phyloP scores from a whole-genome alignment of 2,797 vertebrate genomes.

The Trachurus trachurus region DNA sequence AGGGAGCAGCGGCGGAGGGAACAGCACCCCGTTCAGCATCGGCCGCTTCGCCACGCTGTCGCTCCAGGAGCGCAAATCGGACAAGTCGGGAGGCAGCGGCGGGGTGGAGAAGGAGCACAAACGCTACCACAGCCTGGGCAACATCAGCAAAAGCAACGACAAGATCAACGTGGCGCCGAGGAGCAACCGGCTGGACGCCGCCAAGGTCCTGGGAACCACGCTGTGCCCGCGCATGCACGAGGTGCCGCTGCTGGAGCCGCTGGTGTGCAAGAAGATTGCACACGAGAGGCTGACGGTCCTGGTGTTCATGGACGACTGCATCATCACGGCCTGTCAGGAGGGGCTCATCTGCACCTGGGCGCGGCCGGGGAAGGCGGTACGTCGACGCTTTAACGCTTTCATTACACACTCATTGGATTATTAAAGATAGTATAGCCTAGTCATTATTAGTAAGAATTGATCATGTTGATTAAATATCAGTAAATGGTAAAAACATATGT shows the following conservation, averaged over 20 bases:
- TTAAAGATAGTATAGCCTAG: too few relatives aligned
- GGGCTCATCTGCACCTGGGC: constrained; percentile 96
- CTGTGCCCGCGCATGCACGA: constrained; percentile 94
- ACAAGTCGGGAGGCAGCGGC: constrained; percentile 75
- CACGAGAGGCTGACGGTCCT: constrained; percentile 93
- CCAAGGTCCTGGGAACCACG: constrained; percentile 92
- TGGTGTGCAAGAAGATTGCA: constrained; percentile 96
- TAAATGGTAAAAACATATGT: background rate
- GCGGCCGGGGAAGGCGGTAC: constrained; percentile 90
- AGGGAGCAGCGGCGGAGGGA: constrained; percentile 59
- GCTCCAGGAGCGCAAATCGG: constrained; percentile 89
- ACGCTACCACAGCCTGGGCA: constrained; percentile 93
- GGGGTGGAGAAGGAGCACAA: constrained; percentile 93
- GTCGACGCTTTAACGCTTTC: constrained; percentile 50
- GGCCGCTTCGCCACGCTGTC: constrained; percentile 92
- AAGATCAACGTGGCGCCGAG: constrained; percentile 87
- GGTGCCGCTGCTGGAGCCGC: constrained; percentile 93
- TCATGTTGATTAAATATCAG: background rate
- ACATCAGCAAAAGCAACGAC: constrained; percentile 93
- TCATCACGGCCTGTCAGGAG: constrained; percentile 95
- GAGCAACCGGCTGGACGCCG: constrained; percentile 87
- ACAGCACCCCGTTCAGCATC: constrained; percentile 85
- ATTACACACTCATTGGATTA: background rate
- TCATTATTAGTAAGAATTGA: background rate
- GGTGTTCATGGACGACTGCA: constrained; percentile 95